These are phyloP conservation scores for Rhadina sibilatrix DNA, from an alignment of 2,113 vertebrate species.

Conservation along the genomic window DNA sequence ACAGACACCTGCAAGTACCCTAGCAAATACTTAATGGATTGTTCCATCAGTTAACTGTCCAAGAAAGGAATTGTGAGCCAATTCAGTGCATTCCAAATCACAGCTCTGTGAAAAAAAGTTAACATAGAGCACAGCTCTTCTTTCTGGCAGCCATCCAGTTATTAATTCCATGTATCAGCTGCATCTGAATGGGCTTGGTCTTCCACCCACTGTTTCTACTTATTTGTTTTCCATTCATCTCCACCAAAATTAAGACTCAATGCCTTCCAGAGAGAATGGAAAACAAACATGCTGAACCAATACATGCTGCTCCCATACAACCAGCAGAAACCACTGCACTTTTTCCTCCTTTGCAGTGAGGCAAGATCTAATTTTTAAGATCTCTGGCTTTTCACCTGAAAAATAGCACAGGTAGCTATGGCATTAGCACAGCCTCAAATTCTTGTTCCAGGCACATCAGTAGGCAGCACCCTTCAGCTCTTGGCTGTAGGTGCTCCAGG, in stretches of 20 bases:
- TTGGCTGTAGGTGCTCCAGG: neutral
- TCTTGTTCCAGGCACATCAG: neutral
- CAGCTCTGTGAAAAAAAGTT: constrained; percentile 3
- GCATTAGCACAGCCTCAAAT: neutral
- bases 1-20: neutral
- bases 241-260: constrained; percentile 26
- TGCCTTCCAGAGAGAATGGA: neutral
- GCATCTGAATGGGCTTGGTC: constrained; percentile 24
- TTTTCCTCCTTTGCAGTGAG: neutral
- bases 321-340: neutral
- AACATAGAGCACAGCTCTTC: neutral
- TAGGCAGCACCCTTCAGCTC: neutral
- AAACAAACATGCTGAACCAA: constrained; percentile 23
- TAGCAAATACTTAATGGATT: neutral
- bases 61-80: neutral
- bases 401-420: fast-evolving
- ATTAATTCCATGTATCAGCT: constrained; percentile 42
- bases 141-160: constrained; percentile 14
- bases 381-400: neutral
- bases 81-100: neutral
- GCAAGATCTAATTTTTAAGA: neutral
- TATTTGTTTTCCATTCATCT: constrained; percentile 53
- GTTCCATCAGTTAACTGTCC: neutral
- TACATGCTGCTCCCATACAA: neutral
- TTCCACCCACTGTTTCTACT: constrained; percentile 24